A percentile compares a stretch with the other conserved stretches of the same genome.
phyloP scores from a whole-genome alignment of 2,797 vertebrate species.

The Dromococcyx pavoninus region DNA sequence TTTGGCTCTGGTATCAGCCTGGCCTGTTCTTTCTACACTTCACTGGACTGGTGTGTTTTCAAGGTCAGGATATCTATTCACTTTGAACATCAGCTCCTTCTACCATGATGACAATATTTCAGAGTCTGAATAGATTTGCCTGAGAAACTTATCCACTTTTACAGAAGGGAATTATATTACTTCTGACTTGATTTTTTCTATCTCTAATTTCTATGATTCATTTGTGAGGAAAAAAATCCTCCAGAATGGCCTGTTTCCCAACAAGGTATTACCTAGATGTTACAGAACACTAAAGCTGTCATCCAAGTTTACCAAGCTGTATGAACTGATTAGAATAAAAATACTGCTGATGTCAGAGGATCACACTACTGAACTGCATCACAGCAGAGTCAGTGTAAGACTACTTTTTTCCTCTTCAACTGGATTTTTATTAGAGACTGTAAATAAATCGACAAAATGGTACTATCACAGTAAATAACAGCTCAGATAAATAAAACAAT shows the following conservation, averaged over 20 bases:
- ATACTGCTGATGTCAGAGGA: conserved; percentile 44
- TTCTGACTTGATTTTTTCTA: conserved; percentile 33
- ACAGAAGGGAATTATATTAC: conserved; percentile 53
- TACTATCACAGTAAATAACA: neutral
- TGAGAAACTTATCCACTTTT: conserved; percentile 47
- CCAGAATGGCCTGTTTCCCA: conserved; percentile 10
- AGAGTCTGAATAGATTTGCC: conserved; percentile 42
- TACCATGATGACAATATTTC: neutral
- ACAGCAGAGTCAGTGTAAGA: neutral
- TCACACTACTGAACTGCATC: neutral
- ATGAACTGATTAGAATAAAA: conserved; percentile 2
- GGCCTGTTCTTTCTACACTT: neutral
- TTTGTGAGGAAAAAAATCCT: conserved; percentile 6
- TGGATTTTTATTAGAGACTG: neutral
- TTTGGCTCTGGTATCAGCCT: neutral
- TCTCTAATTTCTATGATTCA: conserved; percentile 37
- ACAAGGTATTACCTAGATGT: neutral
- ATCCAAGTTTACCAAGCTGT: conserved; percentile 16
- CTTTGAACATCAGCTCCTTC: neutral
- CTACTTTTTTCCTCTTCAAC: neutral
- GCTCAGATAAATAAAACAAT: neutral
- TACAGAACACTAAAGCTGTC: conserved; percentile 10
- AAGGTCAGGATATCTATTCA: neutral
- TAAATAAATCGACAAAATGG: neutral
- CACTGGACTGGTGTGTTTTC: neutral